These are phyloP conservation scores for Chrysaora quinquecirrha DNA, from an alignment of 30 jellyfish, hydroid and myxozoan genomes.

Conservation along the genomic window DNA sequence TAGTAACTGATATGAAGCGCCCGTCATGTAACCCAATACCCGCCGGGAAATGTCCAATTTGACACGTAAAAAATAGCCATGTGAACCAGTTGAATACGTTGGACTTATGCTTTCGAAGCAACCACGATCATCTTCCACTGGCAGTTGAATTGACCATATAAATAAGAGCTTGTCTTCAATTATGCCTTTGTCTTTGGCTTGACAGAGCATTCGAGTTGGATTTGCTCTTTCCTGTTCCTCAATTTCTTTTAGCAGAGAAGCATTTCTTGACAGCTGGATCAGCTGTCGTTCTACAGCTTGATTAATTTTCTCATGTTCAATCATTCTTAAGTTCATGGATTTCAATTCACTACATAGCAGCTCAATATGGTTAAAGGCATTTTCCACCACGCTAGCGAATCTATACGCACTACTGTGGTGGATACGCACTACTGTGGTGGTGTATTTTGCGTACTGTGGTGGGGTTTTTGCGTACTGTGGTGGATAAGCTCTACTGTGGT, in stretches of 20 bases:
- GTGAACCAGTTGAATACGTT: conserved; percentile 46
- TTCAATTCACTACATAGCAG: conserved; percentile 2
- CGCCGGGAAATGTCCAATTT: conserved; percentile 7
- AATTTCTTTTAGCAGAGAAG: background rate
- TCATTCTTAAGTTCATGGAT: background rate
- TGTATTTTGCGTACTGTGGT: background rate
- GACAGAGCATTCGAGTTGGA: background rate
- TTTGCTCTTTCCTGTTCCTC: no score
- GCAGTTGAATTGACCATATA: no score
- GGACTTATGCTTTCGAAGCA: conserved; percentile 4
- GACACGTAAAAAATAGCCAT: conserved; percentile 34
- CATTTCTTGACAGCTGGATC: background rate
- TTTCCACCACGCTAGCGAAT: background rate
- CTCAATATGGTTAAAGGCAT: background rate
- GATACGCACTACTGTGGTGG: no score
- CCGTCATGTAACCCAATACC: conserved; percentile 14
- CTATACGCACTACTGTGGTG: no score
- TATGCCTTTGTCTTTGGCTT: background rate
- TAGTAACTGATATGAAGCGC: conserved; percentile 19
- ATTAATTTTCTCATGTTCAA: no score
- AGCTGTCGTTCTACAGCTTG: no score
- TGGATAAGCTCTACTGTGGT: no score
- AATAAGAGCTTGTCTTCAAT: no score
- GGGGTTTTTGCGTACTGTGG: no score
- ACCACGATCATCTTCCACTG: background rate